Conservation (phyloP, 2,888 invertebrate species). For the Pandemis cinnamomeana region DNA sequence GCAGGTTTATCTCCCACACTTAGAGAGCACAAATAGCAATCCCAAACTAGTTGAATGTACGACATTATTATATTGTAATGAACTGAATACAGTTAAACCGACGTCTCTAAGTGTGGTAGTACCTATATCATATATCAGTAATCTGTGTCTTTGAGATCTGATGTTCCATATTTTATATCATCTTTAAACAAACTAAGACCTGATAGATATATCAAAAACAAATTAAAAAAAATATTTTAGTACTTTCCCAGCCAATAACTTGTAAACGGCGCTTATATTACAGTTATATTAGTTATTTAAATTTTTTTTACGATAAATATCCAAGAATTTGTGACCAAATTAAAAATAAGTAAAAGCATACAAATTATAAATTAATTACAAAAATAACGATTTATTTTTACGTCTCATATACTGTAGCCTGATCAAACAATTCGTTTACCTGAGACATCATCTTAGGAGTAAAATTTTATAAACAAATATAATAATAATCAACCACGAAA, state of each 20-base stretch:
- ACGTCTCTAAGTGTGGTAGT: background rate
- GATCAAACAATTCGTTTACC: background rate
- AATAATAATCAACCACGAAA: conserved; percentile 10
- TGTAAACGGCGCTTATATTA: background rate
- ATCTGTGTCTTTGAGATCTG: background rate
- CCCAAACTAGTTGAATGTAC: too few species aligned
- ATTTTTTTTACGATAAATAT: conserved; percentile 7
- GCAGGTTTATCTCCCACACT: background rate
- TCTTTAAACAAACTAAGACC: conserved; percentile 1
- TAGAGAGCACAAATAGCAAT: background rate
- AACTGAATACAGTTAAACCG: too few species aligned
- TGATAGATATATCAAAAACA: background rate
- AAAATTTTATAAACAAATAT: conserved; percentile 4
- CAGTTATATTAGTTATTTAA: background rate
- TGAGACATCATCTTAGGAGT: background rate
- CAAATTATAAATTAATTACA: conserved; percentile 26
- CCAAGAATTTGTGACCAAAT: conserved; percentile 35
- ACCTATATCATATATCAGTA: background rate
- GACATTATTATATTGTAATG: too few species aligned
- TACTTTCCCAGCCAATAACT: background rate
- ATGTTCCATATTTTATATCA: background rate
- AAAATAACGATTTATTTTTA: conserved; percentile 27
- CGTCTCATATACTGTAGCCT: conserved; percentile 5
- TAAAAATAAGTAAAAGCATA: conserved; percentile 14
- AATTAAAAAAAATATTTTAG: background rate